Conservation (phyloP, 2,888 invertebrate species). For the Tenthredo amoena region DNA sequence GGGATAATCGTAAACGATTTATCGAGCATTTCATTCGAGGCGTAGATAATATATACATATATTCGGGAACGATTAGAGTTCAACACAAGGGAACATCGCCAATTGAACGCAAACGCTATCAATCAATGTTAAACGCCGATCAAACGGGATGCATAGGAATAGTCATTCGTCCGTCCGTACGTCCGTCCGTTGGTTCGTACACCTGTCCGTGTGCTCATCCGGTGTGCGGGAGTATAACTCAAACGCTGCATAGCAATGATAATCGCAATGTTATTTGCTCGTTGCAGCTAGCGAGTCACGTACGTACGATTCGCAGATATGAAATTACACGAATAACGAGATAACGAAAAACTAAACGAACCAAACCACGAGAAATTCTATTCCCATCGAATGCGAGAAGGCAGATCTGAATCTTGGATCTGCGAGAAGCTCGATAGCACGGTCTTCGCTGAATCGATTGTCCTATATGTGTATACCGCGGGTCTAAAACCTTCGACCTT, state of each 20-base stretch:
- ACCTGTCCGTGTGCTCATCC: constrained; percentile 27
- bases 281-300: neutral
- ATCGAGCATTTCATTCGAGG: constrained; percentile 59
- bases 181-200: neutral
- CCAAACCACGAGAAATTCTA: neutral
- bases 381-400: neutral
- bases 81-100: constrained; percentile 58
- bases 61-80: constrained; percentile 40
- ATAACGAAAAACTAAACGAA: neutral
- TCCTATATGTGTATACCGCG: neutral
- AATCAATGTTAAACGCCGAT: constrained; percentile 65
- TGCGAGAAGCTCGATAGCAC: neutral
- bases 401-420: neutral
- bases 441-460: neutral
- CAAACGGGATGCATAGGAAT: constrained; percentile 56
- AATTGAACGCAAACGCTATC: constrained; percentile 64
- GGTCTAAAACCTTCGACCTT: neutral
- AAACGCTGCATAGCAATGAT: constrained; percentile 43
- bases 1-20: constrained; percentile 64
- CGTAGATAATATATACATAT: constrained; percentile 56
- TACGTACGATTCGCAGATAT: neutral
- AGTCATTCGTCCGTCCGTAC: neutral
- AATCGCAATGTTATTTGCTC: constrained; percentile 23
- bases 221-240: constrained; percentile 18
- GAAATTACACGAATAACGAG: neutral